Base-by-base conservation (phyloP, 2,888 invertebrate species). In the Drosophila barbarae region DNA sequence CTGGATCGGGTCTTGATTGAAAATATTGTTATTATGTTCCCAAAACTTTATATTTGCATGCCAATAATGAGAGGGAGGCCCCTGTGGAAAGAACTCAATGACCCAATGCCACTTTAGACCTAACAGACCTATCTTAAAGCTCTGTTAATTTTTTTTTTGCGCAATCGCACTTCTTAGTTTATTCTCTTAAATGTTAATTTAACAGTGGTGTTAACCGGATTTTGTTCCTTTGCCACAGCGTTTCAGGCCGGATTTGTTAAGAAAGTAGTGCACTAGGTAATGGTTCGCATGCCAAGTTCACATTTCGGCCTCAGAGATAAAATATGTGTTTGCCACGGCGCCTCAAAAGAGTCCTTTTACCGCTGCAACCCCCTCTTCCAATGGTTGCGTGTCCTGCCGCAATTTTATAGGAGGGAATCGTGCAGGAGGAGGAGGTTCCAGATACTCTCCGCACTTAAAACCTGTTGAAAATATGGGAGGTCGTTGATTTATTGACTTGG, bases 111-210 rank as follows among this genome's bases (percentile, higher is more conserved):
- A 15, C 12, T 21, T 9, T 5, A 39, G 59, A 60, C 55, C 50
- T 26, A 46, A 30, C 34, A 26, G 7, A 6, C 23, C 21, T 21
- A 2, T 21, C 21, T 23, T 18, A 0, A n/a, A 28, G 28, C 13
- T 5, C 68, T 60, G 69, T 60, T 56, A 55, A 28, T 15, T 21
- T 9, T 5, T 39, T 18, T 52, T 42, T 55, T 83, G 78, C 76
- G 78, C 0, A 3, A 4, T 13, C 76, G 78, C 0, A 5, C 6
- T 32, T 0, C 13, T 5, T 8, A 9, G 3, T 2, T 2, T 8
- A 18, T 50, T 51, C 81, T 81, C 81, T 81, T 81, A 84, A 81
- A 84, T 81, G 79, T 75, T 77, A 73, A 3, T 5, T 13, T 8
- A 8, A 1, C 72, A 80, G 76, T 68, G 6, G 13, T 13, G 30